These are phyloP conservation scores for Phymanthus crucifer DNA, from an alignment of 92 coral and sea anemone genomes.

Conservation along the genomic window DNA sequence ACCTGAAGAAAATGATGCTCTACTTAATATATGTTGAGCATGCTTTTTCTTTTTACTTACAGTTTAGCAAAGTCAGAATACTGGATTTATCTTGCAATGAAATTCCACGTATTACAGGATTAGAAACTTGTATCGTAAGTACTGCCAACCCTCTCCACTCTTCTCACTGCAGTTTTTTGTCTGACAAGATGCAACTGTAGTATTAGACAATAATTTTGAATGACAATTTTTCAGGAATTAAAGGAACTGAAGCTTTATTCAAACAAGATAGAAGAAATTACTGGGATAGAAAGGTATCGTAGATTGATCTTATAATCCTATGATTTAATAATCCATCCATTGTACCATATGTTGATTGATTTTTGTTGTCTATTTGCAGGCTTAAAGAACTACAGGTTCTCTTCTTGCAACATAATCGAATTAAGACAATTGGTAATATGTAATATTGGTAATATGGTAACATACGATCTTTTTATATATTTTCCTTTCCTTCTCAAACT, in stretches of 20 bases:
- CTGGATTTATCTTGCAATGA: constrained; percentile 90
- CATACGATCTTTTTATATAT: no score
- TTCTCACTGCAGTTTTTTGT: no score
- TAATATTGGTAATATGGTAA: no score
- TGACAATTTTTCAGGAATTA: constrained; percentile 54
- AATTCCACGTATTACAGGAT: constrained; percentile 46
- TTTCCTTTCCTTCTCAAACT: not conserved
- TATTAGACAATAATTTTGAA: no score
- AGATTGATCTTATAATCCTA: not conserved
- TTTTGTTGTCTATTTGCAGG: constrained; percentile 27
- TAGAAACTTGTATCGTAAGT: constrained; percentile 77
- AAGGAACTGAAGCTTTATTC: constrained; percentile 93
- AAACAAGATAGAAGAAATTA: constrained; percentile 70
- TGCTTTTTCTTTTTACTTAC: not conserved
- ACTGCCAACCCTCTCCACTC: not conserved
- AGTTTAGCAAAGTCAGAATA: constrained; percentile 79
- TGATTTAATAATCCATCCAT: no score
- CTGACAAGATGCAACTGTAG: no score
- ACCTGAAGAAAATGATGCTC: no score
- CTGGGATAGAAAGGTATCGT: constrained; percentile 74
- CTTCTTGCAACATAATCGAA: constrained; percentile 87
- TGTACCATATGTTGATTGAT: not conserved
- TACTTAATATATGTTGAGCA: not conserved
- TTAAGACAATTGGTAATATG: constrained; percentile 63
- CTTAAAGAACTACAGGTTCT: constrained; percentile 77